Conservation (phyloP, 2,888 invertebrate genomes). For the Subacronicta megacephala region DNA sequence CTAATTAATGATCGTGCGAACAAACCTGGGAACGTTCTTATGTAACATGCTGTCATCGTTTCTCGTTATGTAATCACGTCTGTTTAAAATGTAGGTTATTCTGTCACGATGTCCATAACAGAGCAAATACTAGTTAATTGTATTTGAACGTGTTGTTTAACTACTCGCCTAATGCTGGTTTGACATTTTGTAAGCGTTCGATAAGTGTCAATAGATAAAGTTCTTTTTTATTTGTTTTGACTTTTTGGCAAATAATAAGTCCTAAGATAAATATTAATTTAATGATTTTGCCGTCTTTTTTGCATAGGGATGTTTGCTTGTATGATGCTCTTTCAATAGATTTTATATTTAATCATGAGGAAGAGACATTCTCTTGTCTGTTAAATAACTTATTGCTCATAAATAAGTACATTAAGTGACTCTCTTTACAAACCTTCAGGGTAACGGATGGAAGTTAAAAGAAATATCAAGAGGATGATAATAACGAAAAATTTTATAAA, state of each 20-base stretch:
- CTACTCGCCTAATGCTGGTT: constrained; percentile 15
- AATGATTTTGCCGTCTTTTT: too few relatives aligned
- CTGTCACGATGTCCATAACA: constrained; percentile 53
- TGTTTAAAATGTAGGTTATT: constrained; percentile 44
- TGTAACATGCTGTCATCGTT: constrained; percentile 42
- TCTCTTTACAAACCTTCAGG: neutral
- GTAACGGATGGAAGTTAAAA: constrained; percentile 2
- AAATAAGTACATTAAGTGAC: neutral
- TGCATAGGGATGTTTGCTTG: too few relatives aligned
- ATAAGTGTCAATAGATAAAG: constrained; percentile 13
- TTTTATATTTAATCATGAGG: too few relatives aligned
- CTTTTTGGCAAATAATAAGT: constrained; percentile 1
- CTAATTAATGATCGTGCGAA: constrained; percentile 78
- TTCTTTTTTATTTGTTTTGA: constrained; percentile 10
- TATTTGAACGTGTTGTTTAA: constrained; percentile 29
- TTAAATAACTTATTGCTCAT: too few relatives aligned
- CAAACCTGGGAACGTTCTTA: constrained; percentile 45
- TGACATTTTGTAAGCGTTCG: constrained; percentile 14
- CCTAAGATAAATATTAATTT: too few relatives aligned
- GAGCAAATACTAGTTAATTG: constrained; percentile 44
- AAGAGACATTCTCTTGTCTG: too few relatives aligned
- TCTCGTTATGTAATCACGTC: constrained; percentile 32
- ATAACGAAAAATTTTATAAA: neutral
- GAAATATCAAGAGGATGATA: neutral
- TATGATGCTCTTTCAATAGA: too few relatives aligned